These are phyloP conservation scores for Rhodophaea formosa DNA, from an alignment of 2,888 invertebrate genomes.

Conservation along the genomic window DNA sequence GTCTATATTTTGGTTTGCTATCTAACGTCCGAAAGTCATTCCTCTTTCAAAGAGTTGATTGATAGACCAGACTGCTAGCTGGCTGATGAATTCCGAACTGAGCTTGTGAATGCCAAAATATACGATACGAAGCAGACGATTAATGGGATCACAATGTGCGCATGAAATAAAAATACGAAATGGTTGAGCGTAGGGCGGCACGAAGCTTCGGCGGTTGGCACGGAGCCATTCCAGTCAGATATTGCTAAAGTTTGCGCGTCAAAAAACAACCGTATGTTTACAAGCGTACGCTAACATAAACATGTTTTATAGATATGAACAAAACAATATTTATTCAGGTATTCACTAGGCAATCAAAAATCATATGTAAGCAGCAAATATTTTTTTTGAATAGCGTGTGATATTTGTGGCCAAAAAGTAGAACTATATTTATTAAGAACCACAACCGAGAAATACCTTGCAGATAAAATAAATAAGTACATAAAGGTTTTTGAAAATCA, in stretches of 20 bases:
- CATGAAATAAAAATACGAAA: slow-evolving; percentile 64
- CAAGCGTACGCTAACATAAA: slow-evolving; percentile 2
- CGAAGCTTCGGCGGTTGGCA: slow-evolving; percentile 53
- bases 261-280: slow-evolving; percentile 44
- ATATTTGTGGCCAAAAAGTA: not conserved
- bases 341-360: too few species aligned
- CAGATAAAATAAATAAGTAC: not conserved
- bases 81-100: slow-evolving; percentile 13
- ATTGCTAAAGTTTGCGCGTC: slow-evolving; percentile 60
- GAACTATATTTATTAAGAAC: not conserved
- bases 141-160: slow-evolving; percentile 58
- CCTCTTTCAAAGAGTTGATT: slow-evolving; percentile 4
- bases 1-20: too few species aligned
- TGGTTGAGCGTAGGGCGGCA: slow-evolving; percentile 42
- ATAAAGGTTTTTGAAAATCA: not conserved
- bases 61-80: slow-evolving; percentile 8
- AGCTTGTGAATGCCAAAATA: slow-evolving; percentile 17
- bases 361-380: too few species aligned
- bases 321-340: not conserved
- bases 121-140: slow-evolving; percentile 38
- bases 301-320: slow-evolving; percentile 12
- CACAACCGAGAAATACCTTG: not conserved
- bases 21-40: not conserved
- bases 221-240: slow-evolving; percentile 50
- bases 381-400: too few species aligned